Percentiles rank a stretch among this genome's conserved stretches.
Conservation (phyloP, 2,797 vertebrate genomes). For the Euphonia xanthogaster region DNA sequence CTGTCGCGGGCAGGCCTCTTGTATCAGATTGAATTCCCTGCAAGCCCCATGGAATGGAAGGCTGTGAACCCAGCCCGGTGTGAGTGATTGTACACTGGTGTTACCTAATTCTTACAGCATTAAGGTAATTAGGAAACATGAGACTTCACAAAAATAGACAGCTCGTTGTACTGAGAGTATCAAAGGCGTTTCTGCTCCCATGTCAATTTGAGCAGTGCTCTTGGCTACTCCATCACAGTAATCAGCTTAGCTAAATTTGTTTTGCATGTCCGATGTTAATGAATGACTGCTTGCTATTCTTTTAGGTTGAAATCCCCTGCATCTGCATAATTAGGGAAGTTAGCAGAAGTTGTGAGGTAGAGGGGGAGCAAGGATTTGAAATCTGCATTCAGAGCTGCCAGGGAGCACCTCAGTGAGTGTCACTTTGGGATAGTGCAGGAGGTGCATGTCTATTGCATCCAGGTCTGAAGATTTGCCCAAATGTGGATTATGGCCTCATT, state of each 20-base stretch:
- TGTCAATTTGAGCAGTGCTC: conserved; percentile 59
- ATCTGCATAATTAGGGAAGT: neutral
- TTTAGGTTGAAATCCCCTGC: conserved; percentile 13
- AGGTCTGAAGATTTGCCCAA: neutral
- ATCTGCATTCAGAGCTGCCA: neutral
- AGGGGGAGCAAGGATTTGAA: neutral
- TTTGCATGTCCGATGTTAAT: conserved; percentile 64
- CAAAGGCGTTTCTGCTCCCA: conserved; percentile 36
- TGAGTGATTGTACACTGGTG: conserved; percentile 1
- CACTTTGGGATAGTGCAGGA: neutral
- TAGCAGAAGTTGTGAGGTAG: neutral
- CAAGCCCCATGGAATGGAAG: neutral
- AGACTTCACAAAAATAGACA: conserved; percentile 54
- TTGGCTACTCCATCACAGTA: conserved; percentile 55
- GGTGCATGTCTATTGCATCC: accelerated
- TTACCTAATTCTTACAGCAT: conserved; percentile 61
- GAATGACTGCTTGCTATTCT: conserved; percentile 25
- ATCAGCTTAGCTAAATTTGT: conserved; percentile 69
- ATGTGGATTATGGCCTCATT: neutral
- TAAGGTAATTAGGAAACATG: conserved; percentile 67
- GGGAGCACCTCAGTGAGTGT: neutral
- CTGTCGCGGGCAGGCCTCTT: neutral
- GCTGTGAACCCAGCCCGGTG: neutral
- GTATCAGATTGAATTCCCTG: neutral
- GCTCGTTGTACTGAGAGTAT: conserved; percentile 32